phyloP scores from a whole-genome alignment of 2,888 invertebrate genomes.

The Drosophila fungiperda region DNA sequence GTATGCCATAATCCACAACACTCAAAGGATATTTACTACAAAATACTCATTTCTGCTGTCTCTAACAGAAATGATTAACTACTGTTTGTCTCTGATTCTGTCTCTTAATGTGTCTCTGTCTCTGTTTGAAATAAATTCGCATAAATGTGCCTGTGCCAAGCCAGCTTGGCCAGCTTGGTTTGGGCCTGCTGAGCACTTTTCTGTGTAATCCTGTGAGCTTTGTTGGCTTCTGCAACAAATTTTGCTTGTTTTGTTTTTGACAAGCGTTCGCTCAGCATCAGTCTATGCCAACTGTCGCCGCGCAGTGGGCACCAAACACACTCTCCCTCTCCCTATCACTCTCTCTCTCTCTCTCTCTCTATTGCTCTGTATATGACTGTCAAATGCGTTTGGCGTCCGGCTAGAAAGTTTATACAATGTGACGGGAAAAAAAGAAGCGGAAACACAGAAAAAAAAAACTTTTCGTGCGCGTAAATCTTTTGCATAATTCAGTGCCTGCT shows the following conservation, averaged over 20 bases:
- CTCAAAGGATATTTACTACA: background rate
- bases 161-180: conserved; percentile 47
- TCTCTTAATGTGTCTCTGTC: background rate
- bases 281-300: conserved; percentile 61
- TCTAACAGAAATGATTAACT: conserved; percentile 64
- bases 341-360: background rate
- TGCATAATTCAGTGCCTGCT: conserved; percentile 81
- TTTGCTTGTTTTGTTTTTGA: conserved; percentile 55
- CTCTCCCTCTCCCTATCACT: background rate
- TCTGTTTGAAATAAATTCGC: conserved; percentile 28
- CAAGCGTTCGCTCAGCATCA: conserved; percentile 32
- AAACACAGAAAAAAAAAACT: conserved; percentile 46
- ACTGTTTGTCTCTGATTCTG: background rate
- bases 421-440: conserved; percentile 46
- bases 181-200: conserved; percentile 70
- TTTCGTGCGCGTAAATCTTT: conserved; percentile 78
- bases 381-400: conserved; percentile 66
- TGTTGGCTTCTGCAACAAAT: conserved; percentile 63
- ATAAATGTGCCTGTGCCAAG: conserved; percentile 39
- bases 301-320: conserved; percentile 47
- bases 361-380: conserved; percentile 67
- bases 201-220: conserved; percentile 72
- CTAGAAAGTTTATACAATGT: conserved; percentile 64
- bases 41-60: conserved; percentile 3
- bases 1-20: background rate